Evolutionary conservation across 1,140 invertebrate genomes (phyloP), one percentile per base, ranked within the genome.

Genomic region (Diprion similis): DNA sequence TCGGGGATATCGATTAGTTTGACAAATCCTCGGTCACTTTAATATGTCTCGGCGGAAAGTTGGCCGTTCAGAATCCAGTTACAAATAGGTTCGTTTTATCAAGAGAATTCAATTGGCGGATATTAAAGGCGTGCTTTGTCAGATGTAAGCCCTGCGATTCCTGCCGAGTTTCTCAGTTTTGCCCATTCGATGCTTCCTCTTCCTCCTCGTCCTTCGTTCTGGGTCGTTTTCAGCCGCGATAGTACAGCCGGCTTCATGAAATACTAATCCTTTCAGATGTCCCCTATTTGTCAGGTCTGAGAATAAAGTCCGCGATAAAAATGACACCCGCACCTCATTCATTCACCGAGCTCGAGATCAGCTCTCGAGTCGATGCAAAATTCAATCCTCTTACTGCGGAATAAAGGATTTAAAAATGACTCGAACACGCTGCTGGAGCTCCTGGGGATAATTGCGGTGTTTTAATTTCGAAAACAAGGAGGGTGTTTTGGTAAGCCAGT

Each of bases 41-140:
- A 6, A 9, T 59, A 59, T 59, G 9, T 59, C 11, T 59, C 51
- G 51, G 51, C n/a, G 24, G 24, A 37, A 37, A 59, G 11, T 59
- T 59, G 11, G 51, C 51, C 73, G 66, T 75, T 75, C 71, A 73
- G 78, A 80, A 80, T 80, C 74, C 78, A 68, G 70, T 77, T 76
- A 79, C 75, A 76, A 76, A 80, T 80, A 75, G 78, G 66, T 66
- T 46, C 71, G 68, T 71, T 79, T 48, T 59, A 78, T 77, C 66
- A 68, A 66, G 51, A 73, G 71, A 75, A 80, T 79, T 78, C 76
- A 78, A 80, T 80, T 78, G 77, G 46, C 68, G 75, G 24, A 76
- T 77, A 79, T 79, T 77, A 80, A 67, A 71, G 51, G 71, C 59
- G 59, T 73, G 73, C 75, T 79, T 79, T 79, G 66, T 77, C 76